Evolutionary conservation across 2,113 vertebrate genomes (phyloP), one percentile per base, ranked within the genome.

Genomic region (Aldabrachelys gigantea): DNA sequence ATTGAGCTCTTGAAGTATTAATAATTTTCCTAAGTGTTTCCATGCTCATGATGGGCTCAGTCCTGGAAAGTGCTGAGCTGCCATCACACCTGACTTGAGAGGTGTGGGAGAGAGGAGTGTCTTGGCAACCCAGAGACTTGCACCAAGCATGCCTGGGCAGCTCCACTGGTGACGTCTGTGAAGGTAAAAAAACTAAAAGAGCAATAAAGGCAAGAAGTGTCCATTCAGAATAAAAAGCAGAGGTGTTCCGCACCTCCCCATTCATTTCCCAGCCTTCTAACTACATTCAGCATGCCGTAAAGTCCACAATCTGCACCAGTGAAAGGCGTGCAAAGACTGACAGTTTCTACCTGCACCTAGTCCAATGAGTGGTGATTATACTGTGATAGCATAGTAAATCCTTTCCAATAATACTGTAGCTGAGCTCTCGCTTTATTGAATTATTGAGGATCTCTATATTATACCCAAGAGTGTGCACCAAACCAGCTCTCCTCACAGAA

Each of bases 401-500:
- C 53, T 92, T 97, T 47, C 90, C 85, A 90, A 87, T 24, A 57
- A 90, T 75, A 89, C 62, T 35, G 88, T 44, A 52, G 54, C 52
- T 25, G 10, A 90, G 80, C 53, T 86, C 80, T 92, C 80, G 53
- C 2, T 0, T 92, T 65, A 31, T 27, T 80, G 89, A 84, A 82
- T 93, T 96, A 90, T 91, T 94, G 95, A 69, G 94, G 92, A 95
- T 96, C 76, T 95, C 35, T 82, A 84, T 54, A 19, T 92, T 85
- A 79, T 52, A 97, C 90, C 95, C 95, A 49, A 87, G 80, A 94
- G 91, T 94, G 80, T 0, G 3, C 0, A 27, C 69, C 91, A 2
- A 0, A 79, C 90, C 85, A 54, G 54, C 79, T 90, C 65, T 90
- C 76, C 69, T 90, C 87, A 89, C 56, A 31, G 84, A 93, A 56